Conservation (phyloP, 2,113 vertebrate genomes). For the Callipepla californica region DNA sequence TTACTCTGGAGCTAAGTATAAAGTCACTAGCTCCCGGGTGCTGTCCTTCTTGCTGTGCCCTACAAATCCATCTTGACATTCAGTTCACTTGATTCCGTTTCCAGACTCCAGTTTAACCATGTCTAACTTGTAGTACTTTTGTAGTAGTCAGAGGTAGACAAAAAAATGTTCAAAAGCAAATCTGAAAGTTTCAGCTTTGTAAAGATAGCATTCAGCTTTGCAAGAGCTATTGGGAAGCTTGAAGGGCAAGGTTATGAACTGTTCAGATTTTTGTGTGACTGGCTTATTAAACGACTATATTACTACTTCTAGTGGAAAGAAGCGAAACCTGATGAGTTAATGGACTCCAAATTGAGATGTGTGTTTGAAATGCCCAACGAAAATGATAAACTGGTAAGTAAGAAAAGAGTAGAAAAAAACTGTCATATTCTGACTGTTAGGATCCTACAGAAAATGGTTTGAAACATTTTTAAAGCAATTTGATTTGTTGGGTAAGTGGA, state of each 20-base stretch:
- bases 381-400: slow-evolving; percentile 97
- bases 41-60: neutral
- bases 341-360: slow-evolving; percentile 99
- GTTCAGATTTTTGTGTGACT: neutral
- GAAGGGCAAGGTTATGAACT: neutral
- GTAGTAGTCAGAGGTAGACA: neutral
- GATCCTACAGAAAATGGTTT: neutral
- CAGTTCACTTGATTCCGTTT: neutral
- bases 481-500: neutral
- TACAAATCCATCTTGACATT: neutral
- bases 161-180: neutral
- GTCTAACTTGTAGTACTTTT: neutral
- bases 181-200: neutral
- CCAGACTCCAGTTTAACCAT: neutral
- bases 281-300: neutral
- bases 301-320: slow-evolving; percentile 94
- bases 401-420: neutral
- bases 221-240: neutral
- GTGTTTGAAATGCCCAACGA: slow-evolving; percentile 97
- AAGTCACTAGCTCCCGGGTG: no score
- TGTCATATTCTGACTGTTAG: neutral
- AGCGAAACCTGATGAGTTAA: slow-evolving; percentile 96
- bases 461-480: neutral
- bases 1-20: neutral
- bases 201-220: neutral